These are phyloP conservation scores for Diadema setosum DNA, from an alignment of 35 echinoderm and acorn worm species.

Conservation along the genomic window DNA sequence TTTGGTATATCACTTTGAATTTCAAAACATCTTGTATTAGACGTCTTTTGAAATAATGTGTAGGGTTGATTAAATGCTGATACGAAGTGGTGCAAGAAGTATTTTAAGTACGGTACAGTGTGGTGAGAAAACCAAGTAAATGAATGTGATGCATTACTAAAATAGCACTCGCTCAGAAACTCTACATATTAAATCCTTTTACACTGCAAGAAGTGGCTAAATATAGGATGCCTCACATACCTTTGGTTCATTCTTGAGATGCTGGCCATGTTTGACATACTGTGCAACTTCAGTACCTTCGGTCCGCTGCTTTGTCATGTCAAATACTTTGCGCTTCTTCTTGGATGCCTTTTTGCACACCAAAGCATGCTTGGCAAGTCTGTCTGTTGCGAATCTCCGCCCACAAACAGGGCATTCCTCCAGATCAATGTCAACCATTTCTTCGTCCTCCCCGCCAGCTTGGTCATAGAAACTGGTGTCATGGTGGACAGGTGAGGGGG, in stretches of 20 bases:
- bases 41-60: too few relatives aligned
- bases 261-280: constrained; percentile 51
- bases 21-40: too few relatives aligned
- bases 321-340: constrained; percentile 79
- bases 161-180: too few relatives aligned
- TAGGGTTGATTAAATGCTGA: too few relatives aligned
- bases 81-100: too few relatives aligned
- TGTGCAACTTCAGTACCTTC: constrained; percentile 67
- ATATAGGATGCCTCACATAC: too few relatives aligned
- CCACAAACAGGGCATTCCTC: constrained; percentile 70
- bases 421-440: constrained; percentile 21
- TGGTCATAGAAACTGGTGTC: neutral
- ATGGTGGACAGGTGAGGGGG: neutral
- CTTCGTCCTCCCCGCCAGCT: constrained; percentile 24
- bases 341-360: constrained; percentile 66
- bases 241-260: constrained; percentile 37
- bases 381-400: constrained; percentile 65
- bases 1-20: too few relatives aligned
- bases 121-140: too few relatives aligned
- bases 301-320: constrained; percentile 65
- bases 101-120: too few relatives aligned
- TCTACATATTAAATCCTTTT: too few relatives aligned
- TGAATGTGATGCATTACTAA: too few relatives aligned
- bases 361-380: constrained; percentile 65
- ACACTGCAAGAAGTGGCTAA: too few relatives aligned